Base-by-base conservation (phyloP, 1,140 invertebrate species). In the Mya arenaria region DNA sequence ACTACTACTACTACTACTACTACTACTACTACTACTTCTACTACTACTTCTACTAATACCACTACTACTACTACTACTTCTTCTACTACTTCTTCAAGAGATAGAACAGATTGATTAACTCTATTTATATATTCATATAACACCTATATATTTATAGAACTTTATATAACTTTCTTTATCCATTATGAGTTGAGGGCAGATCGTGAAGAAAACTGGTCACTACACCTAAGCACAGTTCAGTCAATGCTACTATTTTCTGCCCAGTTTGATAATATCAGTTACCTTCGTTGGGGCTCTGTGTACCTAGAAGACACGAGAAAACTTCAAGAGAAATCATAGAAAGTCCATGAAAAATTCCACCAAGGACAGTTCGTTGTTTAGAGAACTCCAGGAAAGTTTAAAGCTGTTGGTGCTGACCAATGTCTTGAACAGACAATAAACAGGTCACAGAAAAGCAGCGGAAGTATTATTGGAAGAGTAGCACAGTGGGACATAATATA, bases 231-330 rank as follows among this genome's bases (percentile, higher is more conserved):
- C n/a, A 63, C 72, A 44, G 72, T 75, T 17, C 56, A 75, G 32
- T 10, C 2, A 60, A 41, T 75, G 6, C n/a, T 75, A 0, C 56
- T 58, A 30, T 75, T 39, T 28, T 75, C 62, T 75, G 72, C 37
- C 25, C 28, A 30, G 4, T 66, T 78, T 66, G 62, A 66, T 15
- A 5, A 23, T 37, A 32, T 56, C 39, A 65, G 66, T 44, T 66
- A 65, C n/a, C n/a, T 66, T 0, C 13, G 62, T n/a, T 78, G 74
- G 74, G 37, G 60, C 34, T 55, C 41, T 2, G 28, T 65, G 0
- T 78, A 78, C 19, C 4, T 66, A 23, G 62, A 78, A 66, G 74
- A 78, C 25, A 78, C 66, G 74, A 52, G 41, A n/a, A 4, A 34
- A 4, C 73, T 77, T 36, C 73, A 32, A 41, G 36, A 13, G 13